phyloP scores from a whole-genome alignment of 1,140 invertebrate species.

The Samia ricini region DNA sequence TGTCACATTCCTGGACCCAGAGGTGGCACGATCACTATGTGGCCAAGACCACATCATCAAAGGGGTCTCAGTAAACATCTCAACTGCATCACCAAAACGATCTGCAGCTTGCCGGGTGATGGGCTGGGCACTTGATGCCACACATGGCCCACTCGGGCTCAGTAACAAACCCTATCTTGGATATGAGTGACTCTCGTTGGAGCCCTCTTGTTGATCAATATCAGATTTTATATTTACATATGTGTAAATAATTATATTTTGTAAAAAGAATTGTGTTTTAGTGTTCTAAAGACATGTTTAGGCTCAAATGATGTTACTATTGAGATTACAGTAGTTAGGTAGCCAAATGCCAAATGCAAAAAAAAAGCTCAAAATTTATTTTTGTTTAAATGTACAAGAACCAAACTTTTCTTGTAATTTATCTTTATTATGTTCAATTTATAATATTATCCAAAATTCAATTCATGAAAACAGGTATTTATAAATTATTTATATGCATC shows the following conservation, averaged over 20 bases:
- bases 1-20: conserved; percentile 96
- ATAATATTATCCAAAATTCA: too few species aligned
- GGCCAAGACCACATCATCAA: conserved; percentile 99
- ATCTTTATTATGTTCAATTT: too few species aligned
- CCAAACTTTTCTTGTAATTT: too few species aligned
- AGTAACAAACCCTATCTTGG: conserved; percentile 69
- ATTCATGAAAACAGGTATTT: too few species aligned
- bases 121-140: conserved; percentile 52
- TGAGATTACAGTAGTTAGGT: too few species aligned
- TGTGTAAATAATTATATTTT: conserved; percentile 72
- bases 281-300: conserved; percentile 6
- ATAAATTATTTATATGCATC: too few species aligned
- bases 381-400: too few species aligned
- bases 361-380: too few species aligned
- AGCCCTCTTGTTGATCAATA: conserved; percentile 57
- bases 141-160: conserved; percentile 23
- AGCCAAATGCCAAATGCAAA: too few species aligned
- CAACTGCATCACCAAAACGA: conserved; percentile 94
- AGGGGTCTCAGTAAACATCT: conserved; percentile 95
- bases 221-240: conserved; percentile 71
- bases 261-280: conserved; percentile 46
- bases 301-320: too few species aligned
- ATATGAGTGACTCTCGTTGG: conserved; percentile 53
- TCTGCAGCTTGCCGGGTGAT: conserved; percentile 29
- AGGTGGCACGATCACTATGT: conserved; percentile 94